Evolutionary conservation across 92 coral and sea anemone genomes (phyloP).

Genomic region (Epizoanthus scotinus): DNA sequence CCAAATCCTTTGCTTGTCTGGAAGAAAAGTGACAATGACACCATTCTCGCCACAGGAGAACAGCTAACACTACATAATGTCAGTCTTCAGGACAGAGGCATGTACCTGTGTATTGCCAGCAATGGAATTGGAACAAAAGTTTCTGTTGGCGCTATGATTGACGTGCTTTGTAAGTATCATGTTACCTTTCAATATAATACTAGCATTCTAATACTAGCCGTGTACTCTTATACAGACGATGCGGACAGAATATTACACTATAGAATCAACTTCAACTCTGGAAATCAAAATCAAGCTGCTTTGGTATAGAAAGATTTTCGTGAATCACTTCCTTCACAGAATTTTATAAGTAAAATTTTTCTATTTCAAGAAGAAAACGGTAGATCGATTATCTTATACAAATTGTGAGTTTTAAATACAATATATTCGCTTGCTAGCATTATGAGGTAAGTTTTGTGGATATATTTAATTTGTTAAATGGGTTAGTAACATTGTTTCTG

Average conservation of each 20-base stretch:
- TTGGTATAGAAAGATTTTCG: too few relatives aligned
- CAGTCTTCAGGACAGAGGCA: slow-evolving; percentile 54
- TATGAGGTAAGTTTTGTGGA: neutral
- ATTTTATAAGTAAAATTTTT: too few relatives aligned
- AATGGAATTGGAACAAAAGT: slow-evolving; percentile 74
- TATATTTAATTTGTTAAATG: too few relatives aligned
- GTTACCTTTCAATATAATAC: neutral
- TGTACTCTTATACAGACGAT: too few relatives aligned
- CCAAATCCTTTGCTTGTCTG: slow-evolving; percentile 57
- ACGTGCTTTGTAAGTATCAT: slow-evolving; percentile 67
- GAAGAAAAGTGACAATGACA: slow-evolving; percentile 31
- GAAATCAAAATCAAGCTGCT: too few relatives aligned
- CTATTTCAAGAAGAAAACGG: too few relatives aligned
- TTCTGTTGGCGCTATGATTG: slow-evolving; percentile 35
- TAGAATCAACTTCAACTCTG: too few relatives aligned
- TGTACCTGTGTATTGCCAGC: slow-evolving; percentile 65
- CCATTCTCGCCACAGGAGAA: slow-evolving; percentile 34
- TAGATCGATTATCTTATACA: too few relatives aligned
- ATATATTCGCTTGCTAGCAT: neutral
- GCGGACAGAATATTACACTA: too few relatives aligned
- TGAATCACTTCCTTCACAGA: too few relatives aligned
- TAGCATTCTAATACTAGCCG: too few relatives aligned
- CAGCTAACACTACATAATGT: slow-evolving; percentile 31
- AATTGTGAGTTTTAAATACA: neutral
- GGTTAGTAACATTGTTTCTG: neutral